These are phyloP conservation scores for Amblyornis subalaris DNA, from an alignment of 2,113 vertebrate species.

Conservation along the genomic window DNA sequence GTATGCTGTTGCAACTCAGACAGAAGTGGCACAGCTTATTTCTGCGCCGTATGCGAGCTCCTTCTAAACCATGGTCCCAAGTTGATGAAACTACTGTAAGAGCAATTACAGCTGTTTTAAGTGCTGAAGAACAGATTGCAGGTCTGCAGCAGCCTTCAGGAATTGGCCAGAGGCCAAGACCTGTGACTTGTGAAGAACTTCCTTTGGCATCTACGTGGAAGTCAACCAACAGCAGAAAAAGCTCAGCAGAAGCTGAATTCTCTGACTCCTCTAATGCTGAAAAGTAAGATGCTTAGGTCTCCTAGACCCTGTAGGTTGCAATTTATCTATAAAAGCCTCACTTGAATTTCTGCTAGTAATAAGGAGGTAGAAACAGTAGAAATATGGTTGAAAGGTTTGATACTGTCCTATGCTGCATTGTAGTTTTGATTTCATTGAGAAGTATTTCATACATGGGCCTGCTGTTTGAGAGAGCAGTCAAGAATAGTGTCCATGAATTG, in stretches of 20 bases:
- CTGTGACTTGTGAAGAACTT: constrained; percentile 78
- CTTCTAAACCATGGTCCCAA: constrained; percentile 86
- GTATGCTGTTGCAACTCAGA: constrained; percentile 81
- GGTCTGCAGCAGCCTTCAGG: constrained; percentile 90
- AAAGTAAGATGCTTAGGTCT: constrained; percentile 66
- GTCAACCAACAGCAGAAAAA: constrained; percentile 66
- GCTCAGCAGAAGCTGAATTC: constrained; percentile 64
- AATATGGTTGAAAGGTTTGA: not conserved
- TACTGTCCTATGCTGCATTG: not conserved
- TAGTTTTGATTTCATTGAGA: not conserved
- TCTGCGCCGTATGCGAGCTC: constrained; percentile 81
- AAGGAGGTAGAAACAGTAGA: not conserved
- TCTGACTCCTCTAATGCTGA: constrained; percentile 62
- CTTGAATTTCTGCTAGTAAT: not conserved
- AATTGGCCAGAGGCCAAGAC: constrained; percentile 89
- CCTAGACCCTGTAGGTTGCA: not conserved
- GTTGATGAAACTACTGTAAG: constrained; percentile 83
- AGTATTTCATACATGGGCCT: not conserved
- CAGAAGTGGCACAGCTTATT: constrained; percentile 93
- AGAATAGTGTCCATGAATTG: not conserved
- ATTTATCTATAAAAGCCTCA: not conserved
- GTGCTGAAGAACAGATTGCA: constrained; percentile 81
- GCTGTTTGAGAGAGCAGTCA: not conserved
- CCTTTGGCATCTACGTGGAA: constrained; percentile 68
- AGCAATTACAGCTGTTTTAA: constrained; percentile 81